Conservation (phyloP, 2,888 invertebrate genomes). For the Eubasilissa splendida region DNA sequence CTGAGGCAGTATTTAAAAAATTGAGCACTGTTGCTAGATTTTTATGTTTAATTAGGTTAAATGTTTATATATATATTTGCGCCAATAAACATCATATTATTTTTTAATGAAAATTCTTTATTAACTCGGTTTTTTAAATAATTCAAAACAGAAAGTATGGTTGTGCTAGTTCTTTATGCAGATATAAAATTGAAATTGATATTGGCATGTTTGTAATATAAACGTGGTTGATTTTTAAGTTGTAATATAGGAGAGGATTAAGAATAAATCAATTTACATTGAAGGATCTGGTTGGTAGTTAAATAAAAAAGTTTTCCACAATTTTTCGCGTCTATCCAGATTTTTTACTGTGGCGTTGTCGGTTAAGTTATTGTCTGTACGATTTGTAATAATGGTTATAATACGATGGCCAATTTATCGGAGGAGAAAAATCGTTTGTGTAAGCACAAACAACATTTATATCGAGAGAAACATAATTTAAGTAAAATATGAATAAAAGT, state of each 20-base stretch:
- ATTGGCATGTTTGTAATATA: constrained; percentile 20
- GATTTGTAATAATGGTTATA: constrained; percentile 6
- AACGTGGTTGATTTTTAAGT: constrained; percentile 30
- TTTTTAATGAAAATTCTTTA: too few species aligned
- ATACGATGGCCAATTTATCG: not conserved
- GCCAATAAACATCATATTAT: too few species aligned
- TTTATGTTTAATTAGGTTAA: too few species aligned
- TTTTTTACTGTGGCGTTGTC: constrained; percentile 5
- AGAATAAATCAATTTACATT: constrained; percentile 23
- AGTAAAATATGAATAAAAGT: constrained; percentile 30
- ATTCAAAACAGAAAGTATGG: not conserved
- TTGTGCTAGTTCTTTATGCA: constrained; percentile 28
- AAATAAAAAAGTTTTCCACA: constrained; percentile 11
- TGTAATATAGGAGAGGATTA: constrained; percentile 31
- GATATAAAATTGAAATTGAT: constrained; percentile 5
- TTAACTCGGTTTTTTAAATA: too few species aligned
- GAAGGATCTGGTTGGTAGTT: constrained; percentile 14
- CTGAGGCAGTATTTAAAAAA: too few species aligned
- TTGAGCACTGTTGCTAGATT: too few species aligned
- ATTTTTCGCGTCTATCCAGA: constrained; percentile 15
- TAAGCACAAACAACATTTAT: constrained; percentile 35
- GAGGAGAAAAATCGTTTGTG: constrained; percentile 19
- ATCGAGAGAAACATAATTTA: constrained; percentile 33
- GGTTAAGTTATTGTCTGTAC: constrained; percentile 11
- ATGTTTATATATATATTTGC: too few species aligned